Conservation (phyloP, 1,140 invertebrate genomes). For the Asobara japonica region DNA sequence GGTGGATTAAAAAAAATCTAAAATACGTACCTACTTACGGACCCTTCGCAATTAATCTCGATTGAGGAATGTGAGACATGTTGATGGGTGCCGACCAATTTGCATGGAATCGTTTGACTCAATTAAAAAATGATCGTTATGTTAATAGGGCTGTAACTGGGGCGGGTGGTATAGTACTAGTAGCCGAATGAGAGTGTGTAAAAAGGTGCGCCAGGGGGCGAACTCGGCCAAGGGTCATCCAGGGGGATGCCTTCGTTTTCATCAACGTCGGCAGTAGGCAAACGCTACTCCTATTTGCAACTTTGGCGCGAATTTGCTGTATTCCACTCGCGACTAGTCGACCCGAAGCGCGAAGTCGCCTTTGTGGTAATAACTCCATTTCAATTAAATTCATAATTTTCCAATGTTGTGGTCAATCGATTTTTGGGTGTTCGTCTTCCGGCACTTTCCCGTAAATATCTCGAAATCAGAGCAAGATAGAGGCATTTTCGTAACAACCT, state of each 20-base stretch:
- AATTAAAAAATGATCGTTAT: slow-evolving; percentile 5
- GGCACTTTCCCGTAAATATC: no score
- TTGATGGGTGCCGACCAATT: neutral
- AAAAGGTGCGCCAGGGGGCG: neutral
- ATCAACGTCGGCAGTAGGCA: slow-evolving; percentile 31
- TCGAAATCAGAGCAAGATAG: no score
- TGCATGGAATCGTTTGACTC: neutral
- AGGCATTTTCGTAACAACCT: no score
- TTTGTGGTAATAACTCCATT: slow-evolving; percentile 36
- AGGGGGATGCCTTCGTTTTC: slow-evolving; percentile 42
- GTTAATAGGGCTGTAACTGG: neutral
- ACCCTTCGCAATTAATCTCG: neutral
- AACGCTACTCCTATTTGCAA: slow-evolving; percentile 44
- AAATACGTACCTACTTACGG: no score
- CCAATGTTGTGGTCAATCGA: no score
- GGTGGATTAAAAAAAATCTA: no score
- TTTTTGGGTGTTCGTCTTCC: no score
- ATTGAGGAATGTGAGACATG: neutral
- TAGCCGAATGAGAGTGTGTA: neutral
- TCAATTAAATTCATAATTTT: neutral
- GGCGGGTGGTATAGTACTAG: neutral
- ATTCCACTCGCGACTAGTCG: slow-evolving; percentile 27
- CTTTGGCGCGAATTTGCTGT: slow-evolving; percentile 53
- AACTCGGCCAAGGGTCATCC: neutral
- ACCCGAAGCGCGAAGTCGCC: slow-evolving; percentile 27